Percentiles rank a stretch among this genome's conserved stretches.
These are phyloP conservation scores for Leptoclinus maculatus DNA, from an alignment of 2,797 vertebrate species.

Conservation along the genomic window DNA sequence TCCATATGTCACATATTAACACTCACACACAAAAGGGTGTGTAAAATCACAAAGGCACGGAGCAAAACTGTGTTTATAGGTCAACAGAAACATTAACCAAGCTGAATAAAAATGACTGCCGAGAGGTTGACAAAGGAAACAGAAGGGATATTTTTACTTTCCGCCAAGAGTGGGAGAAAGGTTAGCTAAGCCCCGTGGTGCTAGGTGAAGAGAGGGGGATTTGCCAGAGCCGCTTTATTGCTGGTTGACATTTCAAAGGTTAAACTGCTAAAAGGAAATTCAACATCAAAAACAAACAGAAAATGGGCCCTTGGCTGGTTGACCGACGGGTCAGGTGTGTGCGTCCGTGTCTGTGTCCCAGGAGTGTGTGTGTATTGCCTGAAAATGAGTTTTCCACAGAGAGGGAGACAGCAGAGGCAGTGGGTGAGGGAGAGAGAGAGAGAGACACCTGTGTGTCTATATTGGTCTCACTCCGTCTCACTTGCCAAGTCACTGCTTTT, in stretches of 20 bases:
- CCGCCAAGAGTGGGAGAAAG: slow-evolving; percentile 70
- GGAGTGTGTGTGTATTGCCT: slow-evolving; percentile 47
- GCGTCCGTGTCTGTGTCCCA: slow-evolving; percentile 35
- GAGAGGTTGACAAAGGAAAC: slow-evolving; percentile 43
- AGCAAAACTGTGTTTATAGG: slow-evolving; percentile 49
- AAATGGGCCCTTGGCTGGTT: slow-evolving; percentile 80
- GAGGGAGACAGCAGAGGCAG: slow-evolving; percentile 14
- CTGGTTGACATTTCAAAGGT: slow-evolving; percentile 89
- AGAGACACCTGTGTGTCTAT: slow-evolving; percentile 47
- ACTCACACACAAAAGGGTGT: background rate
- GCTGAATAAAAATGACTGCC: slow-evolving; percentile 41
- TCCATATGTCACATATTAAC: slow-evolving; percentile 28
- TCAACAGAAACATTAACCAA: slow-evolving; percentile 56
- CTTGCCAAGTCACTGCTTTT: slow-evolving; percentile 35
- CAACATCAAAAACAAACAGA: slow-evolving; percentile 82
- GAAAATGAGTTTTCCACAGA: slow-evolving; percentile 38
- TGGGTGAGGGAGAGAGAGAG: background rate
- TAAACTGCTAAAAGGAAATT: slow-evolving; percentile 87
- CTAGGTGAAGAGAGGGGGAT: slow-evolving; percentile 73
- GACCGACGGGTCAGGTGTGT: slow-evolving; percentile 72
- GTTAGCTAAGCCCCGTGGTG: slow-evolving; percentile 80
- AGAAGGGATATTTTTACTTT: slow-evolving; percentile 66
- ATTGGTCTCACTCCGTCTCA: slow-evolving; percentile 23
- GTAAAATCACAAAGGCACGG: slow-evolving; percentile 11
- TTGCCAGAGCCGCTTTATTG: slow-evolving; percentile 79